Base-by-base conservation (phyloP, 2,113 vertebrate genomes). In the Ciconia maguari region DNA sequence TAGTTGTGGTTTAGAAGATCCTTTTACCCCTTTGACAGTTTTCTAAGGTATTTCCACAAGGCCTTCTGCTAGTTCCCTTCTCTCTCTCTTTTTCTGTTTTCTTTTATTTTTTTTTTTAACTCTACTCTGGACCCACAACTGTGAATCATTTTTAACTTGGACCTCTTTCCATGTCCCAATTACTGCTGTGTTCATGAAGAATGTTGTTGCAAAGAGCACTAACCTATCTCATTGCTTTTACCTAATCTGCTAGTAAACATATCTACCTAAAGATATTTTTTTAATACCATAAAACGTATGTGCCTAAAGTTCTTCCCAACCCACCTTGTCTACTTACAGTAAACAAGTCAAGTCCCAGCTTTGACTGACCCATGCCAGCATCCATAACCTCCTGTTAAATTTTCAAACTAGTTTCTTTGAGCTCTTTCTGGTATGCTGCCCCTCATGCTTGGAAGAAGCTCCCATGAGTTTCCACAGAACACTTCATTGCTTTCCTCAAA, bases 401-500 rank as follows among this genome's bases (percentile, higher is more conserved):
- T 96, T 93, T 83, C 85, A 80, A 91, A 85, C 78, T 65, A 90
- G 89, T 94, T 96, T 80, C 93, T 94, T 95, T 96, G 90, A 96
- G 41, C 60, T 94, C 62, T 93, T 90, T 96, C 78, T 90, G 87
- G 44, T 90, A 46, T 94, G 90, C 90, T 83, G 70, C 85, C 88
- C 65, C 75, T 93, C 93, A 90, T 95, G 96, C 90, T 96, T 91
- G 87, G 90, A 96, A 96, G 96, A 96, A 88, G 91, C 92, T 96
- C 68, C 92, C 93, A 83, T 94, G 82, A 80, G 12, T 95, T 96
- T 96, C 84, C 93, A 96, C 82, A 90, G 68, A 95, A 86, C 96
- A 92, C 96, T 90, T 96, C 92, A 97, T 95, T 96, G 94, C 95
- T 93, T 95, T 95, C 96, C 85, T 97, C 95, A 97, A 97, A 95